A percentile compares a stretch with the other conserved stretches of the same genome.
Conservation (phyloP, 2,113 vertebrate genomes). For the Pterocles burchelli region DNA sequence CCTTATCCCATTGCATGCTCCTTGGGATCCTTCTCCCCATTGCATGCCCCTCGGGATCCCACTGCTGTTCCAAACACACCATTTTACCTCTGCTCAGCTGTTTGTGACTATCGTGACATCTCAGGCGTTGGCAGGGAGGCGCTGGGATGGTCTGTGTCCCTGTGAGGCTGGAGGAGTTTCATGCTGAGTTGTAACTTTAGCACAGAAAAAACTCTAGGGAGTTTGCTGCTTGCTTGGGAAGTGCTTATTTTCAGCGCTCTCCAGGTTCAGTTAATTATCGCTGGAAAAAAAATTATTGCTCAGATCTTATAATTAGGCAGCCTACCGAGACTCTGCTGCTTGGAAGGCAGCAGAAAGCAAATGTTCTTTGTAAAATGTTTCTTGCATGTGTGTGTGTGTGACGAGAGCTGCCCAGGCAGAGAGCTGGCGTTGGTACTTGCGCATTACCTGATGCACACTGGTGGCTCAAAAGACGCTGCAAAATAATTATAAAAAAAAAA, state of each 20-base stretch:
- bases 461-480: not conserved
- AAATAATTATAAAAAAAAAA: not conserved
- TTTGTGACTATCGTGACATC: not conserved
- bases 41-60: not conserved
- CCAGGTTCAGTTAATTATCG: slow-evolving; percentile 53
- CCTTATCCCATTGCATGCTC: too few species aligned
- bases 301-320: slow-evolving; percentile 54
- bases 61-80: accelerated
- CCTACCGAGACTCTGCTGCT: not conserved
- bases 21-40: too few species aligned
- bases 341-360: not conserved
- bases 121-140: not conserved
- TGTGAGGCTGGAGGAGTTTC: not conserved
- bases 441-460: not conserved
- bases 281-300: not conserved
- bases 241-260: slow-evolving; percentile 40
- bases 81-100: not conserved
- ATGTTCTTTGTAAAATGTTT: not conserved
- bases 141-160: not conserved
- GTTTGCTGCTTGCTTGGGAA: slow-evolving; percentile 32
- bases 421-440: not conserved
- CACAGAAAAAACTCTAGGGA: slow-evolving; percentile 31
- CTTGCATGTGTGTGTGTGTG: not conserved
- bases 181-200: slow-evolving; percentile 17
- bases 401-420: not conserved